A percentile compares a stretch with the other conserved stretches of the same genome.
These are phyloP conservation scores for Eupleurogrammus muticus DNA, from an alignment of 2,797 vertebrate genomes.

Conservation along the genomic window DNA sequence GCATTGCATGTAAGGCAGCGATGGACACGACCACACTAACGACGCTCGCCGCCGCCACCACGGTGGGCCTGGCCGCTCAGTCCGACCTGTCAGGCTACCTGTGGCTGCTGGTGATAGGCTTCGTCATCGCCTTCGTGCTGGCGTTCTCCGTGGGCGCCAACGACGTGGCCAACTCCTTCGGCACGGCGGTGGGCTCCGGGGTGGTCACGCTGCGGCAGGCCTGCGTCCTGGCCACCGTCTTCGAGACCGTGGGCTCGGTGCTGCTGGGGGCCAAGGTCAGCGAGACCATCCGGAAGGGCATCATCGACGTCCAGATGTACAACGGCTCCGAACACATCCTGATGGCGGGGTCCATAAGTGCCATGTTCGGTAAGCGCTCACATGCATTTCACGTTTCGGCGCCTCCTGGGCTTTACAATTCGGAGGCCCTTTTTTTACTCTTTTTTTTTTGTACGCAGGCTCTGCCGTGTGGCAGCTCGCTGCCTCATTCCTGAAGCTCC, in stretches of 20 bases:
- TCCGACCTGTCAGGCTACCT: conserved; percentile 76
- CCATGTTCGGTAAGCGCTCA: conserved; percentile 90
- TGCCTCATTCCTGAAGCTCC: conserved; percentile 95
- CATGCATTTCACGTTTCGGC: not conserved
- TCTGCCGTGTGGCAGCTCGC: conserved; percentile 96
- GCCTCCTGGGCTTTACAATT: not conserved
- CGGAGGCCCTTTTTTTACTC: not conserved
- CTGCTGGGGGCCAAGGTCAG: conserved; percentile 95
- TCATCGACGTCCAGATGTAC: conserved; percentile 93
- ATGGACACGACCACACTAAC: conserved; percentile 81
- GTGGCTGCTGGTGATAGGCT: conserved; percentile 92
- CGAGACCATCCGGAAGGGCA: conserved; percentile 94
- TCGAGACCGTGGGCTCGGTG: conserved; percentile 94
- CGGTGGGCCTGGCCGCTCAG: conserved; percentile 54
- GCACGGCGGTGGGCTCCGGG: conserved; percentile 95
- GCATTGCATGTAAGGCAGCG: conserved; percentile 7
- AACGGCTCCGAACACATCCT: conserved; percentile 81
- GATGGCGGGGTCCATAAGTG: conserved; percentile 94
- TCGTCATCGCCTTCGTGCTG: conserved; percentile 94
- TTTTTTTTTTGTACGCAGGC: conserved; percentile 78
- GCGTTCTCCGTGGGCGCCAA: conserved; percentile 98
- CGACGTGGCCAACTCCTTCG: conserved; percentile 97
- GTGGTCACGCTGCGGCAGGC: conserved; percentile 95
- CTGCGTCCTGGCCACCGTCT: conserved; percentile 92
- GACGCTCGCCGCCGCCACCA: conserved; percentile 69